Conservation (phyloP, 2,113 vertebrate species). For the Percina caprodes region DNA sequence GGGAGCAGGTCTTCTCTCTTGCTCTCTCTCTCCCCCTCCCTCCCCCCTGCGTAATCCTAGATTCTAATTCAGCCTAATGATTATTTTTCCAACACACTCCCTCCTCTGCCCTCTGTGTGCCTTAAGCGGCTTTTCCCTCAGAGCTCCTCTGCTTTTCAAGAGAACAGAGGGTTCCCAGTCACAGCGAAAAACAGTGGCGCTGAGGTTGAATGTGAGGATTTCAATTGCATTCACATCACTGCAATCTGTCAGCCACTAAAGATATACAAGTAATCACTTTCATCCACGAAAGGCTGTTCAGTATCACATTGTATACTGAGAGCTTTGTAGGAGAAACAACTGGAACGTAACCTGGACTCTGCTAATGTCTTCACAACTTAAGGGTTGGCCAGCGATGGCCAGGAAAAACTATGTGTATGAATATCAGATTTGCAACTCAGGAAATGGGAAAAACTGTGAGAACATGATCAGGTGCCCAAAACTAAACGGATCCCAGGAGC, state of each 20-base stretch:
- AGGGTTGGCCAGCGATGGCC: constrained; percentile 33
- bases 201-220: constrained; percentile 41
- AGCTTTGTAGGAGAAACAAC: constrained; percentile 51
- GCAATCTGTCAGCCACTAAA: constrained; percentile 15
- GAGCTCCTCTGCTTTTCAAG: constrained; percentile 59
- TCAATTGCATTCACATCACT: constrained; percentile 35
- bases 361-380: constrained; percentile 69
- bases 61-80: constrained; percentile 82
- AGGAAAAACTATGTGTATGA: constrained; percentile 53
- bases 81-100: constrained; percentile 77
- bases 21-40: constrained; percentile 31
- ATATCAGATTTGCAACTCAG: constrained; percentile 66
- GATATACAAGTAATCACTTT: constrained; percentile 21
- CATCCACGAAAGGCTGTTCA: constrained; percentile 3
- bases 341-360: constrained; percentile 58
- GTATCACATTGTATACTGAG: constrained; percentile 7
- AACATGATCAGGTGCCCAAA: constrained; percentile 53
- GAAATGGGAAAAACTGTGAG: constrained; percentile 62
- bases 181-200: constrained; percentile 3
- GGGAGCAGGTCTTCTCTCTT: constrained; percentile 49
- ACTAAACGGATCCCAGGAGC: constrained; percentile 47
- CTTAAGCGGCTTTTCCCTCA: constrained; percentile 60
- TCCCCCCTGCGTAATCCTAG: constrained; percentile 72
- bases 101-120: constrained; percentile 62
- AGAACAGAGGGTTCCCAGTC: constrained; percentile 62